Base-by-base conservation (phyloP, 53 echinoderm and acorn worm species). In the Hippasteria phrygiana region DNA sequence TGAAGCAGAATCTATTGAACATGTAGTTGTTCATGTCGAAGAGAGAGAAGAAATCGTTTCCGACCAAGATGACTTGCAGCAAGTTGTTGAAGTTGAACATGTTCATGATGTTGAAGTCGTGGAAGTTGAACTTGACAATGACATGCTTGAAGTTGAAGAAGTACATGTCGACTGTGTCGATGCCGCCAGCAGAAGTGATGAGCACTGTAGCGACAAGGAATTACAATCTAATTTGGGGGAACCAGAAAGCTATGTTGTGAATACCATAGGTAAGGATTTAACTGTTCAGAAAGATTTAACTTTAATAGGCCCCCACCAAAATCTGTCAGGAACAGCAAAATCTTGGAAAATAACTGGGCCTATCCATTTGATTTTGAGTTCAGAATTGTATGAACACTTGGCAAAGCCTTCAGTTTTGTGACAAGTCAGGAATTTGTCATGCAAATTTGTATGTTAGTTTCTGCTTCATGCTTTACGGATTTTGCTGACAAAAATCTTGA, bases 11-110 rank as follows among this genome's bases (percentile, higher is more conserved):
- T 37, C 59, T 41, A 13, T 39, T 62, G 79, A 79, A 16, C 39
- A 59, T 38, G 62, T 3, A 4, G 10, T 81, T 2, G 13, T 81
- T 20, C 24, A 65, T 1, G 63, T 64, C 13, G 81, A 64, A 28
- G 81, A 43, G 43, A 43, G 62, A 41, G 81, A 81, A 64, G 81
- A 64, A 62, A 62, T 81, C 13, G 45, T 64, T n/a, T 43, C 81
- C 6, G 81, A 81, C n/a, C n/a, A n/a, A n/a, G n/a, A n/a, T n/a
- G n/a, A n/a, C n/a, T n/a, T n/a, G n/a, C n/a, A n/a, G n/a, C n/a
- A n/a, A 28, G 45, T 43, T 2, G 16, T 42, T 34, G 81, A 81
- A 81, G 28, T 27, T 5, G 81, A 55, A 33, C 0, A 33, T 27
- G 62, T 62, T 42, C 28, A 22, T 18, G 34, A 55, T 28, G 42